A percentile compares a stretch with the other conserved stretches of the same genome.
These are phyloP conservation scores for Junonia oenone DNA, from an alignment of 2,888 invertebrate species.

Conservation along the genomic window DNA sequence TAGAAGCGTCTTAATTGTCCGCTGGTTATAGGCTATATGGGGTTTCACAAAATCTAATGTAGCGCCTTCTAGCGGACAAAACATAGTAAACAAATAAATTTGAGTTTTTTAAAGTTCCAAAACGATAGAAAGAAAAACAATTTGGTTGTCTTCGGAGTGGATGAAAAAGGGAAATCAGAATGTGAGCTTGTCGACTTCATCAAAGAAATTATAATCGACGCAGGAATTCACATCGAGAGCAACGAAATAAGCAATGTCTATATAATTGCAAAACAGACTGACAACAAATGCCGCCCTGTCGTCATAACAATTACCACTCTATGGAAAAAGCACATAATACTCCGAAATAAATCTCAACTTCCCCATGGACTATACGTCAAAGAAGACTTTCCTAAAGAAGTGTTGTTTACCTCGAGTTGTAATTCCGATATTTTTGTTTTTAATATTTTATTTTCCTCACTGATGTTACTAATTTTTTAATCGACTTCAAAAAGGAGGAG, in stretches of 20 bases:
- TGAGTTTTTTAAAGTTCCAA: no score
- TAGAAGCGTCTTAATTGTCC: no score
- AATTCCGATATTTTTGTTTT: not conserved
- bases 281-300: slow-evolving; percentile 4
- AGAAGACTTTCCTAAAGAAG: slow-evolving; percentile 22
- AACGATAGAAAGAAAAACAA: not conserved
- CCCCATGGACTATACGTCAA: slow-evolving; percentile 15
- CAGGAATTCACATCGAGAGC: not conserved
- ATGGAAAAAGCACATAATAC: slow-evolving; percentile 14
- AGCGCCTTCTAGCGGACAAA: no score
- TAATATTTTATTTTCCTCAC: not conserved
- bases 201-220: not conserved
- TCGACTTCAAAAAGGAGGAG: no score
- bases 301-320: slow-evolving; percentile 2
- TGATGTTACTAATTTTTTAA: no score
- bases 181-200: not conserved
- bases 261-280: not conserved
- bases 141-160: no score
- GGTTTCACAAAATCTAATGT: no score
- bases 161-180: not conserved
- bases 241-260: slow-evolving; percentile 3
- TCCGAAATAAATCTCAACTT: slow-evolving; percentile 13
- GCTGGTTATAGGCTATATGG: no score
- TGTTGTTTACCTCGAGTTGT: not conserved
- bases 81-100: no score